Conservation (phyloP, 2,797 vertebrate species). For the Chiroxiphia lanceolata region DNA sequence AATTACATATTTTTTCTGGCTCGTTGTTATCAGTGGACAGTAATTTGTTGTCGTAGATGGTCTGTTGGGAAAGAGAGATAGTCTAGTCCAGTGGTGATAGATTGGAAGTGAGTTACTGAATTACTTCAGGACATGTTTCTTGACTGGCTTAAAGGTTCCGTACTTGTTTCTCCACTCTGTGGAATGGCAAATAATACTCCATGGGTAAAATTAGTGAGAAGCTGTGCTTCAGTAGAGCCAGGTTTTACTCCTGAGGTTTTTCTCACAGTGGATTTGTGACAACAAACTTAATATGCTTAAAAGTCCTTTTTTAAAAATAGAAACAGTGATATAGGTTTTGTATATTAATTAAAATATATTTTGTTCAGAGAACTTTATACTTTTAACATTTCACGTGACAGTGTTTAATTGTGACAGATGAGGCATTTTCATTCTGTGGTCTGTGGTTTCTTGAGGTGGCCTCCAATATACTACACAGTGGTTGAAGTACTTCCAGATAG, state of each 20-base stretch:
- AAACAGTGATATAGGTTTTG: background rate
- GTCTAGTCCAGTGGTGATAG: background rate
- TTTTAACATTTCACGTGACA: background rate
- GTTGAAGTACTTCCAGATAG: background rate
- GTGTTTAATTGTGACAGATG: background rate
- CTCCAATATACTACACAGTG: background rate
- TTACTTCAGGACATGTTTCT: background rate
- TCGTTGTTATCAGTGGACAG: background rate
- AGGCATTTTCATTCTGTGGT: background rate
- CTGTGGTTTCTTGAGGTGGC: background rate
- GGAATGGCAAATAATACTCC: background rate
- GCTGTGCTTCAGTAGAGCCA: background rate
- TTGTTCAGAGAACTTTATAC: background rate
- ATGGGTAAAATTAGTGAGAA: background rate
- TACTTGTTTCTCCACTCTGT: background rate
- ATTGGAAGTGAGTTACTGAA: background rate
- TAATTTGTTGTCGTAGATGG: conserved; percentile 40
- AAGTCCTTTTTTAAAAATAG: background rate
- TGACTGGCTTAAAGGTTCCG: background rate
- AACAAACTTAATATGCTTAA: background rate
- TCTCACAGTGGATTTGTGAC: background rate
- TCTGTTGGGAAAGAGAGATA: conserved; percentile 32
- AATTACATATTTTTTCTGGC: conserved; percentile 43
- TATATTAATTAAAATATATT: background rate
- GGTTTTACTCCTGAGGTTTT: background rate